A percentile compares a stretch with the other conserved stretches of the same genome.
These are phyloP conservation scores for Odontamblyopus rebecca DNA, from an alignment of 2,797 vertebrate genomes.

Conservation along the genomic window DNA sequence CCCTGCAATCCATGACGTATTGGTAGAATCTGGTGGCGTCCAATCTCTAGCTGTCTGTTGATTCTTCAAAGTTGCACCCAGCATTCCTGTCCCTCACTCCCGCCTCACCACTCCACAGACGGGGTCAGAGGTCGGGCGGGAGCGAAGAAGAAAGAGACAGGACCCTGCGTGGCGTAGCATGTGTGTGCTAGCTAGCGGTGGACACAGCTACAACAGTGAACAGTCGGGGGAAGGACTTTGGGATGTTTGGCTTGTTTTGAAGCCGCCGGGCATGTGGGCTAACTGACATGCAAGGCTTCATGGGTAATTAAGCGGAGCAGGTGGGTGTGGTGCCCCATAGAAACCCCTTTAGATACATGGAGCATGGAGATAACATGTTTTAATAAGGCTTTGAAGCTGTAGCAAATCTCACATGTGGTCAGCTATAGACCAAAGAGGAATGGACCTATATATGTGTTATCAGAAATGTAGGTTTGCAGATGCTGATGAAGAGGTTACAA, in stretches of 20 bases:
- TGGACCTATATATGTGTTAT: too few species aligned
- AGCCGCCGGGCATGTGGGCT: constrained; percentile 21
- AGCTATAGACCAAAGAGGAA: too few species aligned
- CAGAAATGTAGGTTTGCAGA: background rate
- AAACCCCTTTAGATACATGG: background rate
- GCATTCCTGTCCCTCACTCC: constrained; percentile 56
- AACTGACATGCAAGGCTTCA: constrained; percentile 35
- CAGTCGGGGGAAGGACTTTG: background rate
- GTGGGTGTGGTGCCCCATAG: constrained; percentile 11
- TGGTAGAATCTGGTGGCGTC: background rate
- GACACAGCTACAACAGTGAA: background rate
- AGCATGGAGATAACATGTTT: constrained; percentile 14
- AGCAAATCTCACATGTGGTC: background rate
- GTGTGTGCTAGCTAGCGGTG: constrained; percentile 15
- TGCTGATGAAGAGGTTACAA: background rate
- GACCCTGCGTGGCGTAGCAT: constrained; percentile 7
- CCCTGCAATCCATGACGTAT: background rate
- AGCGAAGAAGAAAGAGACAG: constrained; percentile 18
- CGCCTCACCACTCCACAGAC: constrained; percentile 41
- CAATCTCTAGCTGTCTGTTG: constrained; percentile 39
- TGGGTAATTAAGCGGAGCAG: constrained; percentile 40
- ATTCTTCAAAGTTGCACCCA: constrained; percentile 9
- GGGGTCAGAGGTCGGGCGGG: constrained; percentile 55
- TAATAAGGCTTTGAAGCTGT: background rate
- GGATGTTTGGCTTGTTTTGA: constrained; percentile 42